Evolutionary conservation across 2,113 vertebrate genomes (phyloP).

Genomic region (Typhlomys cinereus): DNA sequence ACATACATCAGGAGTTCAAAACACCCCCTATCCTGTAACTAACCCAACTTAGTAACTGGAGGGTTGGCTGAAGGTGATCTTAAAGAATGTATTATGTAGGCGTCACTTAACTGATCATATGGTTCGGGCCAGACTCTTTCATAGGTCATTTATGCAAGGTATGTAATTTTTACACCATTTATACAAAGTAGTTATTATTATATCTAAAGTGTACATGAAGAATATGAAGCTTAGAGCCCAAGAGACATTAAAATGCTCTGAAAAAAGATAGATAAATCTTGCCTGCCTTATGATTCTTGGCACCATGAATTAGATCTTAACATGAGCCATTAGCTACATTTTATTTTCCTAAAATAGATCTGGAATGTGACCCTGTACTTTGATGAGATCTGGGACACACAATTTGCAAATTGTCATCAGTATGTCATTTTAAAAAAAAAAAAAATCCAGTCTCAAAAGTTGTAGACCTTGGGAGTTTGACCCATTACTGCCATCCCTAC

Average conservation of each 20-base stretch:
- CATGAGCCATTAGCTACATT: constrained; percentile 51
- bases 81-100: constrained; percentile 37
- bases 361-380: constrained; percentile 66
- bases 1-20: neutral
- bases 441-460: constrained; percentile 10
- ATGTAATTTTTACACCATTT: constrained; percentile 5
- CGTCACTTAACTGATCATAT: constrained; percentile 20
- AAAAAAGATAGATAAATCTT: constrained; percentile 41
- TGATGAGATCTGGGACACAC: constrained; percentile 69
- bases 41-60: constrained; percentile 32
- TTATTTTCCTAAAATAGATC: constrained; percentile 71
- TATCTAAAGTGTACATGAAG: neutral
- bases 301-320: constrained; percentile 63
- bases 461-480: constrained; percentile 23
- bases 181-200: neutral
- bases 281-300: constrained; percentile 35
- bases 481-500: neutral
- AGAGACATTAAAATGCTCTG: constrained; percentile 44
- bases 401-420: constrained; percentile 62
- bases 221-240: constrained; percentile 22
- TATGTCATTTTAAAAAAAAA: constrained; percentile 54
- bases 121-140: neutral
- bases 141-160: constrained; percentile 29
- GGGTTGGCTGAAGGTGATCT: neutral
- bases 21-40: neutral